These are phyloP conservation scores for Calidris pugnax DNA, from an alignment of 2,113 vertebrate genomes.

Conservation along the genomic window DNA sequence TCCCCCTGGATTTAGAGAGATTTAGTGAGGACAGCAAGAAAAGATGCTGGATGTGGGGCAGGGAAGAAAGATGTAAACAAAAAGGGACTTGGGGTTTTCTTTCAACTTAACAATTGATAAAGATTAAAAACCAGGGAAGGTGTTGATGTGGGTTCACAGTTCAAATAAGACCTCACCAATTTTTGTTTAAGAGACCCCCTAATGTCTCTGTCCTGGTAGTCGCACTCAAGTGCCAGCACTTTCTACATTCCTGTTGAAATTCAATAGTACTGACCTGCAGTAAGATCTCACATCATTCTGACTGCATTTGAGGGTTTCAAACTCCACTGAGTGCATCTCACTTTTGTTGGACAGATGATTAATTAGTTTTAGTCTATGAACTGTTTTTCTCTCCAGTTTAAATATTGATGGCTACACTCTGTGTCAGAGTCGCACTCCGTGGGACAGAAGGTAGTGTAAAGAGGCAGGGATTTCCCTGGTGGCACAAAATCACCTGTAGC, in stretches of 20 bases:
- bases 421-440: fast-evolving
- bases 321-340: not conserved
- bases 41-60: not conserved
- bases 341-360: not conserved
- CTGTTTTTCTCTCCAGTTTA: not conserved
- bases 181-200: not conserved
- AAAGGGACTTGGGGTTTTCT: not conserved
- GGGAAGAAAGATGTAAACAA: not conserved
- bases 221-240: too few species aligned
- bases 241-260: not conserved
- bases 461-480: not conserved
- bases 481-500: not conserved
- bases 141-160: not conserved
- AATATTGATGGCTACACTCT: not conserved
- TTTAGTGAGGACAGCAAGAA: not conserved
- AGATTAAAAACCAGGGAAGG: not conserved
- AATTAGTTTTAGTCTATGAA: not conserved
- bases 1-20: constrained; percentile 9
- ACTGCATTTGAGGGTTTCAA: not conserved
- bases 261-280: not conserved
- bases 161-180: not conserved
- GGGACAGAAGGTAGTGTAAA: not conserved
- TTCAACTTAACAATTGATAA: not conserved
- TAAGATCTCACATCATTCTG: not conserved
- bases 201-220: not conserved